phyloP scores from a whole-genome alignment of 1,140 invertebrate species.

The Polyergus mexicanus region DNA sequence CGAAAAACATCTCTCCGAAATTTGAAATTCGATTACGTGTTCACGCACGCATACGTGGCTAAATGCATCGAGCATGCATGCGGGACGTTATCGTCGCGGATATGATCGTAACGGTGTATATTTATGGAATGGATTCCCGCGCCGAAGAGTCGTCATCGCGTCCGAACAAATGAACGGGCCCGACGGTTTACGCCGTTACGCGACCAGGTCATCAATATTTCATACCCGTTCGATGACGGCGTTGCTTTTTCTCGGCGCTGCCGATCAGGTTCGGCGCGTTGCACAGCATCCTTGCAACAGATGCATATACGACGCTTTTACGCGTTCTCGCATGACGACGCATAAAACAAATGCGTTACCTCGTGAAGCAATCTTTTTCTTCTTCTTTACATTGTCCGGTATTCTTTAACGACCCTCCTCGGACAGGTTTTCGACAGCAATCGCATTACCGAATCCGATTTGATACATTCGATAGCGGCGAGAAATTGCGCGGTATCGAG shows the following conservation, averaged over 20 bases:
- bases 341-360: slow-evolving; percentile 21
- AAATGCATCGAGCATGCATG: slow-evolving; percentile 58
- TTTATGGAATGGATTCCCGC: slow-evolving; percentile 66
- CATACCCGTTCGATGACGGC: slow-evolving; percentile 59
- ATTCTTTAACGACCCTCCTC: slow-evolving; percentile 22
- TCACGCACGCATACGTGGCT: slow-evolving; percentile 24
- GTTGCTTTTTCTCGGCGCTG: slow-evolving; percentile 26
- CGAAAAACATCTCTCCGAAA: slow-evolving; percentile 54
- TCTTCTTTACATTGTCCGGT: not conserved
- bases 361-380: slow-evolving; percentile 28
- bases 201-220: slow-evolving; percentile 74
- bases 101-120: slow-evolving; percentile 73
- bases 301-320: not conserved
- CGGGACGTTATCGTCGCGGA: slow-evolving; percentile 61
- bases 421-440: slow-evolving; percentile 22
- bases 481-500: slow-evolving; percentile 27
- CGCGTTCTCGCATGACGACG: slow-evolving; percentile 24
- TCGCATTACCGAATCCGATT: slow-evolving; percentile 35
- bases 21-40: slow-evolving; percentile 77
- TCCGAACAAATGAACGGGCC: slow-evolving; percentile 64
- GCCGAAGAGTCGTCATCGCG: slow-evolving; percentile 68
- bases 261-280: slow-evolving; percentile 4
- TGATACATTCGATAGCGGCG: slow-evolving; percentile 36
- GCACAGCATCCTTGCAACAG: not conserved
- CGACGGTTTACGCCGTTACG: not conserved